Evolutionary conservation across 2,797 vertebrate species (phyloP), one percentile per base, ranked within the genome.

Genomic region (Bryconaethiops microstoma): DNA sequence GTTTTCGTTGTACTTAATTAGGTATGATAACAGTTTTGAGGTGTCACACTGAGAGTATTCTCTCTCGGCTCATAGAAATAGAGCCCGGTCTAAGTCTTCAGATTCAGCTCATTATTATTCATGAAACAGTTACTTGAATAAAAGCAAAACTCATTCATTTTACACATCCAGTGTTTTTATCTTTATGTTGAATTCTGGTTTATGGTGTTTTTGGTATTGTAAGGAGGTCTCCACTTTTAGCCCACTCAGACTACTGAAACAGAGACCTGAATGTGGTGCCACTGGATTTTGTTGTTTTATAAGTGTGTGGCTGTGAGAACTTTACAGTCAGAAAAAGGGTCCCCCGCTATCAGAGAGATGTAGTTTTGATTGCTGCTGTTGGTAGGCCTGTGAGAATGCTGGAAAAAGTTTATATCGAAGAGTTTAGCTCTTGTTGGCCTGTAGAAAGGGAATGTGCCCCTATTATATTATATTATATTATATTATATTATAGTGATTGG

Each of bases 311-410:
- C 21, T 45, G 42, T 48, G 64, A 10, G 64, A 10, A 50, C 9
- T 50, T 50, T 50, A 39, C 7, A 68, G 65, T 45, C 3, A 39
- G 29, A 39, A 63, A 67, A 42, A 45, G 42, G 64, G 2, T 40
- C 1, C 45, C 48, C 9, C 40, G 25, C 12, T 23, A 13, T 70
- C n/a, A 23, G 48, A 17, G 50, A 48, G 21, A n/a, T 25, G 48
- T 70, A 0, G 23, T 25, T 14, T 5, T 2, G 21, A 16, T 3
- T 52, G 68, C 21, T 29, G 45, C 13, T 45, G 65, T 14, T 64
- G 25, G 23, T 23, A 21, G 60, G 60, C 60, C 63, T 65, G 63
- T 68, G 65, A 40, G 65, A 69, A 69, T 45, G 19, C 42, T 45
- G 65, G 65, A 48, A 48, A 70, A 12, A 70, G 42, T 50, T 25